Evolutionary conservation across 1,140 invertebrate genomes (phyloP).

Genomic region (Psilanteris sp.): DNA sequence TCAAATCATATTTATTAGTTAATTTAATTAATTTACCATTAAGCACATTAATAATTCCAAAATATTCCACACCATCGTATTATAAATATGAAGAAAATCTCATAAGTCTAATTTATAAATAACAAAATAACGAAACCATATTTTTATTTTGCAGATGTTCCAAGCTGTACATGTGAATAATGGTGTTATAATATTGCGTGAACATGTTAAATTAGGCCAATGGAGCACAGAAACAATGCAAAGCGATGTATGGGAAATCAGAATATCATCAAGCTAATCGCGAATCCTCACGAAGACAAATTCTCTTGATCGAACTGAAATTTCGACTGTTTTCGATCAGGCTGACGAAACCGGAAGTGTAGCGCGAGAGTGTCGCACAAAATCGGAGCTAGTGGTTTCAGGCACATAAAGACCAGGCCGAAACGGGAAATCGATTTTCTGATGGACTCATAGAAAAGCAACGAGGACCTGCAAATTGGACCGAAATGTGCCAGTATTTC

Average conservation of each 20-base stretch:
- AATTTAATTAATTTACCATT: too few relatives aligned
- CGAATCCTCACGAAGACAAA: slow-evolving; percentile 42
- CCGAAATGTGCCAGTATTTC: slow-evolving; percentile 40
- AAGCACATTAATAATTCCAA: too few relatives aligned
- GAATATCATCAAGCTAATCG: slow-evolving; percentile 43
- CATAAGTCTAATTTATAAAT: too few relatives aligned
- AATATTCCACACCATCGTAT: too few relatives aligned
- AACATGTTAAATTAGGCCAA: slow-evolving; percentile 32
- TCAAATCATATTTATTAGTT: too few relatives aligned
- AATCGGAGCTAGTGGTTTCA: slow-evolving; percentile 51
- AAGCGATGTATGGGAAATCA: slow-evolving; percentile 41
- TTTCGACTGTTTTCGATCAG: slow-evolving; percentile 38
- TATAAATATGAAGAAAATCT: too few relatives aligned
- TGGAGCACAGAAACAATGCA: slow-evolving; percentile 35
- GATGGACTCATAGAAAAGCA: slow-evolving; percentile 52
- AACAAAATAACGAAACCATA: too few relatives aligned
- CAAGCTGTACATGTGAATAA: too few relatives aligned
- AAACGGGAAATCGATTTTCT: slow-evolving; percentile 56
- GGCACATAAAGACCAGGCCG: slow-evolving; percentile 37
- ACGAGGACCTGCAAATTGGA: slow-evolving; percentile 51
- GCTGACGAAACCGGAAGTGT: slow-evolving; percentile 27
- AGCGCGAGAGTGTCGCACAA: slow-evolving; percentile 27
- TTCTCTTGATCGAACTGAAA: slow-evolving; percentile 47
- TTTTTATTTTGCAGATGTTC: too few relatives aligned
- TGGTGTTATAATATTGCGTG: too few relatives aligned